Evolutionary conservation across 2,797 vertebrate species (phyloP).

Genomic region (Spea hammondii): DNA sequence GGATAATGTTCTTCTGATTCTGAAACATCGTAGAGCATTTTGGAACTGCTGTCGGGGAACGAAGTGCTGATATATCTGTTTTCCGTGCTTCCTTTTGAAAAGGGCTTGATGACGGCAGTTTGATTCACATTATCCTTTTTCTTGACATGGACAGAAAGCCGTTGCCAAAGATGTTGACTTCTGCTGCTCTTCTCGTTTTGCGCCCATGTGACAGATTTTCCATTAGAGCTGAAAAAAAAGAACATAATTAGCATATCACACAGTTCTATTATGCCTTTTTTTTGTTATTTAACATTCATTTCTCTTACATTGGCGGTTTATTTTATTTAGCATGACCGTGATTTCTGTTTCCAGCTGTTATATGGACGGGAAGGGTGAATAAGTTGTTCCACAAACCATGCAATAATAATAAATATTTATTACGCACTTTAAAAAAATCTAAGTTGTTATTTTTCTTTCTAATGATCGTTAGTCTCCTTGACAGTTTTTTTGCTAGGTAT

Average conservation of each 20-base stretch:
- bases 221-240: slow-evolving; percentile 82
- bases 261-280: not conserved
- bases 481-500: no score
- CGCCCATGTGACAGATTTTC: slow-evolving; percentile 96
- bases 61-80: slow-evolving; percentile 74
- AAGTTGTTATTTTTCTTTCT: no score
- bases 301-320: not conserved
- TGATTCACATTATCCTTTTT: slow-evolving; percentile 92
- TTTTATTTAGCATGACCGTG: not conserved
- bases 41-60: slow-evolving; percentile 73
- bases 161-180: slow-evolving; percentile 94
- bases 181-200: slow-evolving; percentile 86
- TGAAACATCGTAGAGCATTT: slow-evolving; percentile 82
- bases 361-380: no score
- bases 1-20: slow-evolving; percentile 85
- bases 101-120: slow-evolving; percentile 96
- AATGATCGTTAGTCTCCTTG: no score
- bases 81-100: slow-evolving; percentile 82
- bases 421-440: no score
- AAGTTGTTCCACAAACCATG: no score
- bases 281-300: not conserved
- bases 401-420: no score
- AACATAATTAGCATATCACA: not conserved
- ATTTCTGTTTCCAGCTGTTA: no score
- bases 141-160: slow-evolving; percentile 94